phyloP scores from a whole-genome alignment of 2,113 vertebrate genomes.

The Ciconia boyciana region DNA sequence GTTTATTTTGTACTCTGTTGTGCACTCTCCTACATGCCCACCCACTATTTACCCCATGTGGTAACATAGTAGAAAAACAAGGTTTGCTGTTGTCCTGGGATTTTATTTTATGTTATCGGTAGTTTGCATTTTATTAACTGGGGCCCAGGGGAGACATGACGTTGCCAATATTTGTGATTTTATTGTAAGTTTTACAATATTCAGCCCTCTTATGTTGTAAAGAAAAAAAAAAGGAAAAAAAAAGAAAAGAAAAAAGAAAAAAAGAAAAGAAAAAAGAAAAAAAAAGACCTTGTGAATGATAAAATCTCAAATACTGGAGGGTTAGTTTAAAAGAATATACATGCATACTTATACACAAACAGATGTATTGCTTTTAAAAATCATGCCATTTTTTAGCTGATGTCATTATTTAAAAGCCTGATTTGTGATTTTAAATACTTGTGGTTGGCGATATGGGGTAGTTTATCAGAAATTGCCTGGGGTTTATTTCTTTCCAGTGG shows the following conservation, averaged over 20 bases:
- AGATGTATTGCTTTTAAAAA: background rate
- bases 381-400: background rate
- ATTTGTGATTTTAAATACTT: background rate
- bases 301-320: background rate
- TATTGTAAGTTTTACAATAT: background rate
- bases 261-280: background rate
- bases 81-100: background rate
- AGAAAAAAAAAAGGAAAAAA: fast-evolving
- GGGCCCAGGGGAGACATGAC: background rate
- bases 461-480: background rate
- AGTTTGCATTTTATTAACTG: conserved; percentile 28
- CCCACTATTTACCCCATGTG: background rate
- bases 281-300: background rate
- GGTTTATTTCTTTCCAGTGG: background rate
- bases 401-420: background rate
- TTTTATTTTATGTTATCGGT: background rate
- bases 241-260: fast-evolving
- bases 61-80: conserved; percentile 18
- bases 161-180: background rate
- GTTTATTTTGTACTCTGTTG: conserved; percentile 21
- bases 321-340: background rate
- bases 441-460: background rate
- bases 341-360: background rate
- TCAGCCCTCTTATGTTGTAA: background rate
- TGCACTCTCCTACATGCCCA: background rate